Evolutionary conservation across 2,797 vertebrate genomes (phyloP).

Genomic region (Discoglossus pictus): DNA sequence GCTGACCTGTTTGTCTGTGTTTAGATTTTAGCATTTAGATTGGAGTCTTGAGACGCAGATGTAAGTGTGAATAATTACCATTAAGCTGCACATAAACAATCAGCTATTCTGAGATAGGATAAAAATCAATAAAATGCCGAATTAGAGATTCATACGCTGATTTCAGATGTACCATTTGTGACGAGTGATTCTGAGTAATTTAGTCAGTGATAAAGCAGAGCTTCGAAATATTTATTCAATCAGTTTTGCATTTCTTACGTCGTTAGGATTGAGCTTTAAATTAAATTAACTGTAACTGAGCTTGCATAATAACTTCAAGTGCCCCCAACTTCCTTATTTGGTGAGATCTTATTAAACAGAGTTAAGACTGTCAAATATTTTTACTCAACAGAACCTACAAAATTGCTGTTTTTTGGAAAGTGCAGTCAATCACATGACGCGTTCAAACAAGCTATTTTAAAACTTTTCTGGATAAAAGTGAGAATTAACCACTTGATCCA

Average conservation of each 20-base stretch:
- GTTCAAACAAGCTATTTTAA: no score
- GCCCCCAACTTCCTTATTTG: background rate
- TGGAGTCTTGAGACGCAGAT: constrained; percentile 35
- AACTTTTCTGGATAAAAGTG: no score
- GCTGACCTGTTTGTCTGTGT: constrained; percentile 14
- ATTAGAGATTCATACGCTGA: constrained; percentile 32
- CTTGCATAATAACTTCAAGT: background rate
- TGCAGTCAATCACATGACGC: background rate
- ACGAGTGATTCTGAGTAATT: constrained; percentile 19
- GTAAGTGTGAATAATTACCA: constrained; percentile 47
- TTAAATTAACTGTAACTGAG: constrained; percentile 23
- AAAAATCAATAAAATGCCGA: constrained; percentile 41
- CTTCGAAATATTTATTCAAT: constrained; percentile 44
- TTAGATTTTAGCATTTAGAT: constrained; percentile 50
- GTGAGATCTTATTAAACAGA: background rate
- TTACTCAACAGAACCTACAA: background rate
- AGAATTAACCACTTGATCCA: no score
- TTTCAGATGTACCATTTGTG: constrained; percentile 34
- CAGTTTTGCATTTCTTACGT: constrained; percentile 38
- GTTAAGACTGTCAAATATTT: constrained; percentile 15
- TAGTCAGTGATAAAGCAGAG: constrained; percentile 9
- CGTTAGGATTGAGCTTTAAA: constrained; percentile 33
- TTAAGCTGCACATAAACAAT: constrained; percentile 34
- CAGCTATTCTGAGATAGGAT: constrained; percentile 18
- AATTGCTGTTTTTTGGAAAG: constrained; percentile 5